A percentile compares a stretch with the other conserved stretches of the same genome.
Evolutionary conservation across 2,888 invertebrate species (phyloP).

Genomic region (Erebia ligea): DNA sequence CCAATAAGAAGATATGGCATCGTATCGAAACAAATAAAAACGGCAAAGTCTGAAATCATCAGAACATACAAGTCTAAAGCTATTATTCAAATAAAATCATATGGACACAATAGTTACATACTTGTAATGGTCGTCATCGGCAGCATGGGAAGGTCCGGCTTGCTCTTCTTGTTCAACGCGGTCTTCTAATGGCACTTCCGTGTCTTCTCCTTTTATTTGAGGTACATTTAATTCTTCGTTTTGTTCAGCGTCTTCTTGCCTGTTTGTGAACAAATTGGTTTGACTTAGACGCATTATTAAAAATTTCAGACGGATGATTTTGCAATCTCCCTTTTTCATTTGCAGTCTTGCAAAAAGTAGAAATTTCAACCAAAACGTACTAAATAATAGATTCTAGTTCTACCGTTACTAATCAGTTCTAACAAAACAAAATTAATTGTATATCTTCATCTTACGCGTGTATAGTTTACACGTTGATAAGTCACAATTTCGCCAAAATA

Average conservation of each 20-base stretch:
- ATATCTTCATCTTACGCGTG: background rate
- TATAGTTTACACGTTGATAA: background rate
- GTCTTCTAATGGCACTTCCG: conserved; percentile 16
- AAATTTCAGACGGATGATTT: too few relatives aligned
- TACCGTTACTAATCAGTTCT: background rate
- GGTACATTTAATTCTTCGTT: conserved; percentile 11
- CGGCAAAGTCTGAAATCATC: too few relatives aligned
- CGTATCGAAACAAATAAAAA: too few relatives aligned
- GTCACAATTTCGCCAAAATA: background rate
- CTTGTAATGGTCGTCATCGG: conserved; percentile 70
- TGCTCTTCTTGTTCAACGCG: conserved; percentile 47
- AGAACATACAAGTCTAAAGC: too few relatives aligned
- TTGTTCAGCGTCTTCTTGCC: conserved; percentile 20
- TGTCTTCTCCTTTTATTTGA: conserved; percentile 46
- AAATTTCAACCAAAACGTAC: background rate
- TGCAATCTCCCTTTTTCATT: background rate
- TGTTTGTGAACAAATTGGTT: background rate
- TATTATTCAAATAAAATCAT: too few relatives aligned
- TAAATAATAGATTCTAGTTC: background rate
- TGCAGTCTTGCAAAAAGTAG: background rate
- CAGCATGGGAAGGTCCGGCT: conserved; percentile 64
- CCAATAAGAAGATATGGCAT: too few relatives aligned
- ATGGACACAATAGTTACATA: conserved; percentile 38
- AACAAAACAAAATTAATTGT: background rate
- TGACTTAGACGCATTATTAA: background rate